These are phyloP conservation scores for Cydia pomonella DNA, from an alignment of 1,140 invertebrate genomes.

Conservation along the genomic window DNA sequence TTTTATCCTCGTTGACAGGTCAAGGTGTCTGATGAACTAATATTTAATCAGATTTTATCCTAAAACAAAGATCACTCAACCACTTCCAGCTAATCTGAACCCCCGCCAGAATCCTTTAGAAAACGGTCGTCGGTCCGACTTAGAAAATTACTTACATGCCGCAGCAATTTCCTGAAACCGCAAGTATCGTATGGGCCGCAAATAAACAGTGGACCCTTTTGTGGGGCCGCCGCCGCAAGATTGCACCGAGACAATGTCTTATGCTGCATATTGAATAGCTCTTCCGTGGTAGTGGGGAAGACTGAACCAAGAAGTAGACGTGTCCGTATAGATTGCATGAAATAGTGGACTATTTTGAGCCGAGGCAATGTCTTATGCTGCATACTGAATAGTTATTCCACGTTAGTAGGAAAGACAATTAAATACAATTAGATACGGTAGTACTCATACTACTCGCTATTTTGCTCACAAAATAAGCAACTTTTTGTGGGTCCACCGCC, in stretches of 20 bases:
- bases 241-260: slow-evolving; percentile 58
- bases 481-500: slow-evolving; percentile 57
- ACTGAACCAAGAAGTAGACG: not conserved
- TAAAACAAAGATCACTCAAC: not conserved
- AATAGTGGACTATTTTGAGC: too few species aligned
- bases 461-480: too few species aligned
- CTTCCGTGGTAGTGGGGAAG: slow-evolving; percentile 17
- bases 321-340: too few species aligned
- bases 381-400: too few species aligned
- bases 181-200: slow-evolving; percentile 57
- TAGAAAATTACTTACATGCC: slow-evolving; percentile 74
- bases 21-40: too few species aligned
- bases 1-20: too few species aligned
- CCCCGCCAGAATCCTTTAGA: slow-evolving; percentile 49
- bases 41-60: not conserved
- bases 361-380: too few species aligned
- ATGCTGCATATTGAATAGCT: slow-evolving; percentile 35
- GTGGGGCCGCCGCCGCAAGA: slow-evolving; percentile 60
- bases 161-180: slow-evolving; percentile 64
- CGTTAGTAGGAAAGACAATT: too few species aligned
- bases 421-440: not conserved
- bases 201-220: slow-evolving; percentile 63
- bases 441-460: too few species aligned
- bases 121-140: slow-evolving; percentile 57
- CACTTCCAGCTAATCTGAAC: slow-evolving; percentile 41